These are phyloP conservation scores for Seladonia tumulorum DNA, from an alignment of 2,888 invertebrate genomes.

Conservation along the genomic window DNA sequence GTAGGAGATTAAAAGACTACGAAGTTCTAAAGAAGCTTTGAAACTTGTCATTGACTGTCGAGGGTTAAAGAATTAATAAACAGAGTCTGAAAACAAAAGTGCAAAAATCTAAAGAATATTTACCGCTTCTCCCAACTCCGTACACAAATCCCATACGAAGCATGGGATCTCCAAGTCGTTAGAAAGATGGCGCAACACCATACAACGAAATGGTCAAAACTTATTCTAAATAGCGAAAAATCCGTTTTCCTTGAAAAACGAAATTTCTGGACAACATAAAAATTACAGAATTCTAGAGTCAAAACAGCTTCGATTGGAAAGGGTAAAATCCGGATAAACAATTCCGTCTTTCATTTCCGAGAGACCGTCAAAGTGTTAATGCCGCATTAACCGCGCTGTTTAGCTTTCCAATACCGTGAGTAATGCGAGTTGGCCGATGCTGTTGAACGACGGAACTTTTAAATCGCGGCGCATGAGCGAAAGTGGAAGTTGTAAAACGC, in stretches of 20 bases:
- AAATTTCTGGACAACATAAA: too few relatives aligned
- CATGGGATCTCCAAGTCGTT: too few relatives aligned
- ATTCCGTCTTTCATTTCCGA: too few relatives aligned
- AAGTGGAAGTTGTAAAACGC: conserved; percentile 12
- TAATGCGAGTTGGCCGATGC: background rate
- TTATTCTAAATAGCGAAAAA: too few relatives aligned
- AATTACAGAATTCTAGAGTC: too few relatives aligned
- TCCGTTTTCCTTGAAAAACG: too few relatives aligned
- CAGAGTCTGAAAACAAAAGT: too few relatives aligned
- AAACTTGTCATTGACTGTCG: background rate
- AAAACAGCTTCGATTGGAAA: too few relatives aligned
- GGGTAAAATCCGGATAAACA: too few relatives aligned
- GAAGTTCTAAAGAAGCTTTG: background rate
- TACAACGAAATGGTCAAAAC: too few relatives aligned
- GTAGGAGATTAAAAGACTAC: background rate
- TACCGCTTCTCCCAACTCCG: background rate
- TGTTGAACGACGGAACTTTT: conserved; percentile 7
- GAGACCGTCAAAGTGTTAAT: background rate
- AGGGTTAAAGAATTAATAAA: background rate
- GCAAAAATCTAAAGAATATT: background rate
- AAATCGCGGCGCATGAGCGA: background rate
- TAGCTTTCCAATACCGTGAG: conserved; percentile 9
- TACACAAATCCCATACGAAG: too few relatives aligned
- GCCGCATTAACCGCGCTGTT: background rate
- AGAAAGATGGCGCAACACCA: too few relatives aligned